Evolutionary conservation across 2,113 vertebrate genomes (phyloP).

Genomic region (Trinectes maculatus): DNA sequence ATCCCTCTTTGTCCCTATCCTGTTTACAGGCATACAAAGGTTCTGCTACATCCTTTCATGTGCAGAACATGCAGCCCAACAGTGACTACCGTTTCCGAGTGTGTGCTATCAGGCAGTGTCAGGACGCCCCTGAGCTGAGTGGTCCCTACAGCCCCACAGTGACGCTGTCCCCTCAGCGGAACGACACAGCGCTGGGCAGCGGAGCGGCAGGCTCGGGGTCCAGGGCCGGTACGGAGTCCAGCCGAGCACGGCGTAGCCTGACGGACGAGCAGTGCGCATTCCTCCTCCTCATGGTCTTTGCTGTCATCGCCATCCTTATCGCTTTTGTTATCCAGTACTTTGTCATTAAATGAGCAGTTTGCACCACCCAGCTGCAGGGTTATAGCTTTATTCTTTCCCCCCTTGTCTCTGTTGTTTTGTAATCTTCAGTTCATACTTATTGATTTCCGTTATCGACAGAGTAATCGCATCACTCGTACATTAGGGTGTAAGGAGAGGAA

Average conservation of each 20-base stretch:
- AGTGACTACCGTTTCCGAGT: slow-evolving; percentile 94
- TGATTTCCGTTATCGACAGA: slow-evolving; percentile 48
- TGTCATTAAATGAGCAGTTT: slow-evolving; percentile 91
- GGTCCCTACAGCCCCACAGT: slow-evolving; percentile 93
- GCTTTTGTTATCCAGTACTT: slow-evolving; percentile 99
- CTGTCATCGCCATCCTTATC: slow-evolving; percentile 94
- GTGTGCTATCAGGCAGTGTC: slow-evolving; percentile 93
- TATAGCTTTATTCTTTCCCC: slow-evolving; percentile 69
- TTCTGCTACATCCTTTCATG: slow-evolving; percentile 85
- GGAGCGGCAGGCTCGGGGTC: slow-evolving; percentile 66
- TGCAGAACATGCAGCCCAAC: slow-evolving; percentile 89
- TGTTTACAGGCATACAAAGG: slow-evolving; percentile 87
- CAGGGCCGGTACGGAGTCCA: slow-evolving; percentile 81
- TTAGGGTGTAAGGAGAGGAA: slow-evolving; percentile 21
- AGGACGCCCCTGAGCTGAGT: slow-evolving; percentile 87
- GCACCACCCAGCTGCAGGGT: slow-evolving; percentile 61
- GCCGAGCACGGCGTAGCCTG: slow-evolving; percentile 84
- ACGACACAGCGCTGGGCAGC: slow-evolving; percentile 72
- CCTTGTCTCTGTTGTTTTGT: slow-evolving; percentile 56
- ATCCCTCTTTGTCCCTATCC: not conserved
- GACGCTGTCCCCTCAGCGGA: slow-evolving; percentile 88
- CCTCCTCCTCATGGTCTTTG: slow-evolving; percentile 93
- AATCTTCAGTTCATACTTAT: slow-evolving; percentile 57
- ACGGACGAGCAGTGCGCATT: slow-evolving; percentile 96
- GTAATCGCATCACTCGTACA: slow-evolving; percentile 36